phyloP scores from a whole-genome alignment of 2,113 vertebrate genomes.

The Aspidoscelis tigris region DNA sequence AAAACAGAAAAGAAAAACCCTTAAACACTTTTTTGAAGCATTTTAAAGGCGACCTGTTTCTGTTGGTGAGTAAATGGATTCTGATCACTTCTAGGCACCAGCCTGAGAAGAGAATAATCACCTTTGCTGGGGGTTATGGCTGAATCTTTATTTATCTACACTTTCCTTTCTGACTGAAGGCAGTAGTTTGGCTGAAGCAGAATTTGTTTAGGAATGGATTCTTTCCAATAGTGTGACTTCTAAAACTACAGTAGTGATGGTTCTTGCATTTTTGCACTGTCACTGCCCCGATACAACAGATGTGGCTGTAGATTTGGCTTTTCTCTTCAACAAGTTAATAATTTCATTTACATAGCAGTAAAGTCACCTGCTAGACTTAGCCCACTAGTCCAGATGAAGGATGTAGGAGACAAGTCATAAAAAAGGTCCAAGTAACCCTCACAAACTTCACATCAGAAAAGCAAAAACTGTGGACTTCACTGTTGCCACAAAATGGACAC shows the following conservation, averaged over 20 bases:
- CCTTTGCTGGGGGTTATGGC: slow-evolving; percentile 15
- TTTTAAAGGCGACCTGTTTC: slow-evolving; percentile 5
- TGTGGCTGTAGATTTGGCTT: background rate
- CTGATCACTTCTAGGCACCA: slow-evolving; percentile 8
- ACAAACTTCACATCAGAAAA: background rate
- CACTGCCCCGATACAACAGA: background rate
- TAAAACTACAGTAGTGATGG: background rate
- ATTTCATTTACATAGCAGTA: background rate
- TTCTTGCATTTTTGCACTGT: background rate
- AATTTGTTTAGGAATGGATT: background rate
- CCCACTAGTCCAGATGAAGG: too few relatives aligned
- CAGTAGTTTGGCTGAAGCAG: background rate
- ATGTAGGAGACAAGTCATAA: background rate
- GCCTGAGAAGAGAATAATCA: slow-evolving; percentile 18
- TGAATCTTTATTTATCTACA: slow-evolving; percentile 25
- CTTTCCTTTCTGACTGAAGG: slow-evolving; percentile 10
- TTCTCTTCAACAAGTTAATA: background rate
- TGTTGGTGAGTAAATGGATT: slow-evolving; percentile 21
- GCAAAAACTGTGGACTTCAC: background rate
- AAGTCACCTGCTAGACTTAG: too few relatives aligned
- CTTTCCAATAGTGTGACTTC: background rate
- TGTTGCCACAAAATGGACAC: background rate
- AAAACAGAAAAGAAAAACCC: background rate
- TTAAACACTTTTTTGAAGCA: slow-evolving; percentile 10
- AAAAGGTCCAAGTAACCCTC: background rate